A percentile compares a stretch with the other conserved stretches of the same genome.
Evolutionary conservation across 2,797 vertebrate genomes (phyloP).

Genomic region (Tympanoctomys barrerae): DNA sequence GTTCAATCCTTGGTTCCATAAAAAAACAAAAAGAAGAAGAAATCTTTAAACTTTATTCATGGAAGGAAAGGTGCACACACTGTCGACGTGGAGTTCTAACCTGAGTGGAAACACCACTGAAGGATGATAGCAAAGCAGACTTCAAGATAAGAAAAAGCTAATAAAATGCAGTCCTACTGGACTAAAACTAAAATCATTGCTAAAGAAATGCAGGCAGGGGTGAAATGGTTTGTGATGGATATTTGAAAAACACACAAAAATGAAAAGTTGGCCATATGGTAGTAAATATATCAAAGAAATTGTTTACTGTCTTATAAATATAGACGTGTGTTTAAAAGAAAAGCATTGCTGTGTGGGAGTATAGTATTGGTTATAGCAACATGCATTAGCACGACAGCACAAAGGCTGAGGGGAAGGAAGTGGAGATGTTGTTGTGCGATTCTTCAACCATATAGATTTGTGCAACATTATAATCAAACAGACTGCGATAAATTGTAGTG

Average conservation of each 20-base stretch:
- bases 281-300: background rate
- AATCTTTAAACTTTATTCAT: background rate
- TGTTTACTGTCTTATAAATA: slow-evolving; percentile 26
- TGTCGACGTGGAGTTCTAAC: background rate
- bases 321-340: slow-evolving; percentile 13
- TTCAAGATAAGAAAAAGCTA: slow-evolving; percentile 1
- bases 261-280: background rate
- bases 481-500: background rate
- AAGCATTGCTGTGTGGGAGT: background rate
- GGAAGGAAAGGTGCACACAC: background rate
- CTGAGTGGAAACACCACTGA: background rate
- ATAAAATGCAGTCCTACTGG: background rate
- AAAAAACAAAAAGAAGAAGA: no score
- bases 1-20: no score
- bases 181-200: background rate
- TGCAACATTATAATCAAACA: background rate
- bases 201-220: slow-evolving; percentile 4
- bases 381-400: background rate
- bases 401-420: background rate
- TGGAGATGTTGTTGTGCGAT: background rate
- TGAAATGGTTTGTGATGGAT: background rate
- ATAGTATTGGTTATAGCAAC: background rate
- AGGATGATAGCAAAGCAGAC: slow-evolving; percentile 9
- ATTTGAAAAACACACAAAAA: background rate
- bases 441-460: background rate